A percentile compares a stretch with the other conserved stretches of the same genome.
phyloP scores from a whole-genome alignment of 2,888 invertebrate species.

The Hyppa rectilinea region DNA sequence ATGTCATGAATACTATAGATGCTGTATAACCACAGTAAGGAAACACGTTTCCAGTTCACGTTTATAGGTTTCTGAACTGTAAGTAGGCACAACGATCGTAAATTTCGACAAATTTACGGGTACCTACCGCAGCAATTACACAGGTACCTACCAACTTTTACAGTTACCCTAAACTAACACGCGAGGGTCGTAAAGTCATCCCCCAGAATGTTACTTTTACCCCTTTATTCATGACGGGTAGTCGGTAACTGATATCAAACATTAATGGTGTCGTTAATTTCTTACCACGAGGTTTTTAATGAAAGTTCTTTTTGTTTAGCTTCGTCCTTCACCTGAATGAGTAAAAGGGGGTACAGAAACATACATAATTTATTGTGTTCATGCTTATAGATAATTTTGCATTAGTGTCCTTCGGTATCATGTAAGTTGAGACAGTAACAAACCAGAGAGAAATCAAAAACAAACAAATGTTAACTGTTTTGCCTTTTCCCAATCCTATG shows the following conservation, averaged over 20 bases:
- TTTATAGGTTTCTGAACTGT: conserved; percentile 22
- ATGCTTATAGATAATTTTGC: conserved; percentile 8
- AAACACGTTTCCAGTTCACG: conserved; percentile 9
- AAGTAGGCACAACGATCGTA: conserved; percentile 47
- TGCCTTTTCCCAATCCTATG: no score
- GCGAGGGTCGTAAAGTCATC: conserved; percentile 72
- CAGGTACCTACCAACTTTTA: conserved; percentile 61
- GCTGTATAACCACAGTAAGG: neutral
- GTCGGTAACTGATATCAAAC: conserved; percentile 68
- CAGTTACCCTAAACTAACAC: conserved; percentile 64
- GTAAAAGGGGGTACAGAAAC: neutral
- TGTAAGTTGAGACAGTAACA: neutral
- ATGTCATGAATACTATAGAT: conserved; percentile 42
- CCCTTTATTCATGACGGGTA: conserved; percentile 70
- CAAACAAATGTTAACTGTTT: neutral
- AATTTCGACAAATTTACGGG: conserved; percentile 65
- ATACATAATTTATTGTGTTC: conserved; percentile 4
- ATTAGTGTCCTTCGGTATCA: neutral
- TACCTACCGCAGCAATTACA: conserved; percentile 60
- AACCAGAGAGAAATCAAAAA: neutral
- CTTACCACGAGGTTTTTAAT: conserved; percentile 58
- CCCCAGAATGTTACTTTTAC: conserved; percentile 58
- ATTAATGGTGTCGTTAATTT: conserved; percentile 64
- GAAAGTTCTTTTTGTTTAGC: conserved; percentile 34
- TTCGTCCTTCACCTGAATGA: conserved; percentile 23